phyloP scores from a whole-genome alignment of 2,888 invertebrate genomes.

The Ditula angustiorana region DNA sequence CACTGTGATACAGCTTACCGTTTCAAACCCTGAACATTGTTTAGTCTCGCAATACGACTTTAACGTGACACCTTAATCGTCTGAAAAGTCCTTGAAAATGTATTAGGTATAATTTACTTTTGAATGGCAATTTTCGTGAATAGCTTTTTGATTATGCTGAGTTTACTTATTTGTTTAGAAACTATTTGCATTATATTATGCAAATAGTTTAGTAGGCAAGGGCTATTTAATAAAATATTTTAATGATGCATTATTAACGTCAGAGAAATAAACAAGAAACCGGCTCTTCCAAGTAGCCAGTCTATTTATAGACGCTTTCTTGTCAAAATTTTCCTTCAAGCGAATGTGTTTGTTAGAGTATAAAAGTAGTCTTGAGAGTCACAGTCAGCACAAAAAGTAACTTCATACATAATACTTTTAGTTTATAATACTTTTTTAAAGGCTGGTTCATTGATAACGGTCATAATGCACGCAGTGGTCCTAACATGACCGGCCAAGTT shows the following conservation, averaged over 20 bases:
- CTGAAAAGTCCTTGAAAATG: neutral
- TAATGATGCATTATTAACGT: neutral
- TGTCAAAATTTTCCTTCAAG: neutral
- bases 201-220: neutral
- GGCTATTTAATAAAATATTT: neutral
- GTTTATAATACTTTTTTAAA: too few species aligned
- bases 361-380: too few species aligned
- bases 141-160: conserved; percentile 2
- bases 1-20: too few species aligned
- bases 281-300: neutral
- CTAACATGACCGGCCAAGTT: too few species aligned
- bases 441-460: too few species aligned
- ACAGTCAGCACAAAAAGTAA: too few species aligned
- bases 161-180: conserved; percentile 4
- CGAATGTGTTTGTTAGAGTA: neutral
- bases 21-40: neutral
- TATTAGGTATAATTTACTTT: too few species aligned
- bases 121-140: neutral
- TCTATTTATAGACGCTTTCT: neutral
- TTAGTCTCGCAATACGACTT: neutral
- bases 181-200: neutral
- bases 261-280: conserved; percentile 2
- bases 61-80: neutral
- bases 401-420: too few species aligned
- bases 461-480: too few species aligned